Base-by-base conservation (phyloP, 1,140 invertebrate species). In the Zaprionus kolodkinae region DNA sequence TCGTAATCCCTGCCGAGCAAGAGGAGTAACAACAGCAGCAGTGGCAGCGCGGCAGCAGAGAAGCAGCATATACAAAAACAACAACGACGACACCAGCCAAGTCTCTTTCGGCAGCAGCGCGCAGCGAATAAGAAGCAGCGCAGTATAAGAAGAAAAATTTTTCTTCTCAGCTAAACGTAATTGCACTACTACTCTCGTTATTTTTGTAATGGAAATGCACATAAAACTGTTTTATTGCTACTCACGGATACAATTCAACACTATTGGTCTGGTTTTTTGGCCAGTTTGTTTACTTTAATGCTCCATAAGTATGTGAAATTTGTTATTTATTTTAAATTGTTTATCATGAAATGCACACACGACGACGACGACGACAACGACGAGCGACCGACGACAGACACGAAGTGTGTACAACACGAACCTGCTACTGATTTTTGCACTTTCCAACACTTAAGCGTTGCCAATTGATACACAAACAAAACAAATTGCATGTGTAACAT, bases 341-440 rank as follows among this genome's bases (percentile, higher is more conserved):
- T 89, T 87, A 87, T 87, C 83, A 83, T 63, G 83, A 80, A 89
- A 76, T 82, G 76, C 81, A 86, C 81, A 86, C 76, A 84, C 81
- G 67, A 79, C 78, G 78, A 74, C 45, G 45, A 50, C 45, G 45
- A 40, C 38, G 62, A 73, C 71, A 50, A 79, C 73, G 61, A 76
- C 62, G 62, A 66, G 63, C 72, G 72, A 69, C 72, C 69, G 68
- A 72, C 72, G 72, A 75, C 68, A 75, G 67, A 72, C 73, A 76
- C 73, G 73, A 76, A 76, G 73, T 72, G 73, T 74, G 59, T 63
- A 74, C 59, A 72, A 72, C 59, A 62, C 66, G 66, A 74, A 62
- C 35, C 15, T 21, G 25, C 52, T 67, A 52, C 35, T 40, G 33
- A 1, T 25, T 63, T 17, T 5, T 35, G 40, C 40, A 48, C 45